Base-by-base conservation (phyloP, 2,797 vertebrate species). In the Galago senegalensis region DNA sequence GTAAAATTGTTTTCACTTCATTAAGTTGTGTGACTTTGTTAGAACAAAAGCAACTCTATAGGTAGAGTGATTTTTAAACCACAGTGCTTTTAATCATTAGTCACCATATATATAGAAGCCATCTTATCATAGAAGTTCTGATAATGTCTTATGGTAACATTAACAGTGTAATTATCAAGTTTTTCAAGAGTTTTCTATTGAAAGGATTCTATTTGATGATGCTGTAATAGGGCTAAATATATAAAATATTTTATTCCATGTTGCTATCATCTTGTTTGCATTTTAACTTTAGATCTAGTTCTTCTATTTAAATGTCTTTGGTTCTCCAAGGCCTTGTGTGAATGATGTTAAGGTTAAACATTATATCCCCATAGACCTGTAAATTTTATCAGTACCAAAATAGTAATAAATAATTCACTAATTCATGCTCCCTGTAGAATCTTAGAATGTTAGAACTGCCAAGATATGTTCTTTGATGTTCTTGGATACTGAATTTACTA, bases 1-100 rank as follows among this genome's bases (percentile, higher is more conserved):
- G 76, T 94, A 94, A 97, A 73, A 89, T 43, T 97, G 72, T 93
- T 97, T 95, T 97, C 80, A 75, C 53, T 75, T 34, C 13, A 25
- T 91, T 58, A 90, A 95, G 95, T 92, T 40, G 0, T 1, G 9
- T 87, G 76, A 1, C n/a, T 96, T 87, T 89, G 23, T 70, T 87
- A 73, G 31, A 65, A 89, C 31, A 73, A 79, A 89, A 76, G 29
- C 7, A 81, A 43, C 18, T 91, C 34, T 53, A 2, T 67, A 61
- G 56, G 25, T 76, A 86, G 81, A 79, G 85, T 58, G 23, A 91
- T 94, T 97, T 91, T 92, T 91, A 96, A 63, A 40, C 4, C 53
- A 4, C 12, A 40, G 7, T 56, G 20, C 13, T 94, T 63, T 97
- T 97, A 7, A 75, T 96, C 53, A 89, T 53, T 94, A 92, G 27